A percentile compares a stretch with the other conserved stretches of the same genome.
These are phyloP conservation scores for Tribolium freemani DNA, from an alignment of 2,888 invertebrate species.

Conservation along the genomic window DNA sequence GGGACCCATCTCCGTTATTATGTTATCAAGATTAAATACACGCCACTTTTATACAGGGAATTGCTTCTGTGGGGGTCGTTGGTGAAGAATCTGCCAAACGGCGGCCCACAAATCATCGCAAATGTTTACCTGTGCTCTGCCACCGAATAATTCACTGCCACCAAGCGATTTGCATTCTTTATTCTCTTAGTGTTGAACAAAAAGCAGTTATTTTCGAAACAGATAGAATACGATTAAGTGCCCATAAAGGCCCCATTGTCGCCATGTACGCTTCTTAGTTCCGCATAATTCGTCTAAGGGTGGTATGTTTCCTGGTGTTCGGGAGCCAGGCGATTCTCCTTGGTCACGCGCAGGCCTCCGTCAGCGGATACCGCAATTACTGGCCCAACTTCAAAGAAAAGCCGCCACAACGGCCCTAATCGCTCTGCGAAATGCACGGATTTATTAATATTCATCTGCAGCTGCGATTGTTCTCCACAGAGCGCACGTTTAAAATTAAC, in stretches of 20 bases:
- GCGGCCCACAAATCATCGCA: slow-evolving; percentile 37
- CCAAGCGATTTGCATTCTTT: not conserved
- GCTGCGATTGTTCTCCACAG: slow-evolving; percentile 54
- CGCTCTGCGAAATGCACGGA: slow-evolving; percentile 60
- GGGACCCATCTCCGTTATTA: slow-evolving; percentile 64
- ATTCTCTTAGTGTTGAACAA: no score
- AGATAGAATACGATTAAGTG: not conserved
- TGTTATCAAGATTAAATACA: slow-evolving; percentile 64
- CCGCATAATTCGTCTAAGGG: slow-evolving; percentile 28
- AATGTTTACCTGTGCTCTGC: slow-evolving; percentile 32
- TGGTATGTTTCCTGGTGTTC: slow-evolving; percentile 51
- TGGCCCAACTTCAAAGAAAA: slow-evolving; percentile 57
- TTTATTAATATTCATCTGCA: slow-evolving; percentile 62
- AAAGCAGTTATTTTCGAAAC: not conserved
- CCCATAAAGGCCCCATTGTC: not conserved
- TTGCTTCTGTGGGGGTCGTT: slow-evolving; percentile 44
- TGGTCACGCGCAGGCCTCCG: slow-evolving; percentile 64
- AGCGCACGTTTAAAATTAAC: slow-evolving; percentile 53
- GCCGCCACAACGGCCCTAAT: slow-evolving; percentile 58
- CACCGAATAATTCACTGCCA: slow-evolving; percentile 6
- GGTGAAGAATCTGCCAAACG: slow-evolving; percentile 22
- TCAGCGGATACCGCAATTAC: slow-evolving; percentile 62
- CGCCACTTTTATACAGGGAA: slow-evolving; percentile 53
- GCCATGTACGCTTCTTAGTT: slow-evolving; percentile 6
- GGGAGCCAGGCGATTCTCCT: slow-evolving; percentile 62